Evolutionary conservation across 2,113 vertebrate genomes (phyloP).

Genomic region (Micronycteris hirsuta): DNA sequence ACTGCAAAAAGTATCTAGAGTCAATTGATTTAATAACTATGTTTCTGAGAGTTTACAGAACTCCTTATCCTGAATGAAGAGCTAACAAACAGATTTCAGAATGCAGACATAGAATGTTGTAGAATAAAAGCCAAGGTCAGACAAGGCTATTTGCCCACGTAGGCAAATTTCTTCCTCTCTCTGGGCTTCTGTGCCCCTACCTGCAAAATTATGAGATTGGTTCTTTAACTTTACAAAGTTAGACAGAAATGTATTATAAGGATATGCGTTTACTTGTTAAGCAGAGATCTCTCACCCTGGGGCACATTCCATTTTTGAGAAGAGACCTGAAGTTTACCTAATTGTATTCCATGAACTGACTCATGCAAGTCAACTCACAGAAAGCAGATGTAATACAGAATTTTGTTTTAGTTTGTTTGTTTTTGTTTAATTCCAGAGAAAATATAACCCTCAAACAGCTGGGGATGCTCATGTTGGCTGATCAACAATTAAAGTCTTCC

Average conservation of each 20-base stretch:
- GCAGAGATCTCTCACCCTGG: background rate
- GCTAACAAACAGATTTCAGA: background rate
- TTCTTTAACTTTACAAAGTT: background rate
- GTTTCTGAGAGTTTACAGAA: background rate
- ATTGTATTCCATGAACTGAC: background rate
- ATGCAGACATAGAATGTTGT: background rate
- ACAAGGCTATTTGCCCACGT: background rate
- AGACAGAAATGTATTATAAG: background rate
- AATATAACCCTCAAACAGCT: background rate
- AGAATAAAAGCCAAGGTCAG: background rate
- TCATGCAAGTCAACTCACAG: background rate
- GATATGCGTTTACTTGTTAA: background rate
- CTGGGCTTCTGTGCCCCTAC: background rate
- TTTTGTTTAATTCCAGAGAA: background rate
- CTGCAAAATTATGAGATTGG: background rate
- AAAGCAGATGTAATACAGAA: background rate
- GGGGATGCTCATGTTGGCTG: background rate
- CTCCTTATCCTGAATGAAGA: background rate
- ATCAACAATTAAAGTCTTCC: slow-evolving; percentile 16
- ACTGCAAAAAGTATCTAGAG: background rate
- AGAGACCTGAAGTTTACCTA: slow-evolving; percentile 5
- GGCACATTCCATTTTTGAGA: background rate
- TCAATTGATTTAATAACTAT: background rate
- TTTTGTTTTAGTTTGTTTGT: background rate
- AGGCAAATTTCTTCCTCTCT: background rate